Percentiles rank a stretch among this genome's conserved stretches.
These are phyloP conservation scores for Eulemur albifrons DNA, from an alignment of 2,797 vertebrate species.

Conservation along the genomic window DNA sequence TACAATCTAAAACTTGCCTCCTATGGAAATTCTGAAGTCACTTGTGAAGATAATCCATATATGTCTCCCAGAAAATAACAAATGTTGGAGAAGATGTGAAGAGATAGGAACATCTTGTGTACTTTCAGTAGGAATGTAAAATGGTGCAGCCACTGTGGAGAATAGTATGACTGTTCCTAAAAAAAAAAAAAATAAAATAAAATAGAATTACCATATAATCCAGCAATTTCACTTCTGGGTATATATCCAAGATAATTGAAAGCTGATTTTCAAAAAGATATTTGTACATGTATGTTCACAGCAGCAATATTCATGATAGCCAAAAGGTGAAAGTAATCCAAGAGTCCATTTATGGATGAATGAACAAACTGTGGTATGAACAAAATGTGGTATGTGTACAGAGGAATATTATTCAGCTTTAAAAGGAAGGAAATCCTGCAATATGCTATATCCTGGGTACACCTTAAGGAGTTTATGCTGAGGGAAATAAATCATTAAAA, in stretches of 20 bases:
- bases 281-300: not conserved
- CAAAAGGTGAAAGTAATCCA: not conserved
- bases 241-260: not conserved
- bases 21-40: not conserved
- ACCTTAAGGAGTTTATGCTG: not conserved
- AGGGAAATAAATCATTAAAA: conserved; percentile 3
- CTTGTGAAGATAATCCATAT: not conserved
- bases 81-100: not conserved
- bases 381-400: not conserved
- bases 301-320: not conserved
- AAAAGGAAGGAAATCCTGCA: not conserved
- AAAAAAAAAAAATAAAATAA: not conserved
- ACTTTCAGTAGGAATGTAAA: not conserved
- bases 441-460: not conserved
- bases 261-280: not conserved
- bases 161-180: not conserved
- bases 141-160: not conserved
- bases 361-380: not conserved
- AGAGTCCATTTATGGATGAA: not conserved
- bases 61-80: not conserved
- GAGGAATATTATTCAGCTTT: not conserved
- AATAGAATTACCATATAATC: not conserved
- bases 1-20: not conserved
- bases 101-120: not conserved
- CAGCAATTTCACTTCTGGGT: not conserved